A percentile compares a stretch with the other conserved stretches of the same genome.
Conservation (phyloP, 2,797 vertebrate species). For the Geotrypetes seraphini region DNA sequence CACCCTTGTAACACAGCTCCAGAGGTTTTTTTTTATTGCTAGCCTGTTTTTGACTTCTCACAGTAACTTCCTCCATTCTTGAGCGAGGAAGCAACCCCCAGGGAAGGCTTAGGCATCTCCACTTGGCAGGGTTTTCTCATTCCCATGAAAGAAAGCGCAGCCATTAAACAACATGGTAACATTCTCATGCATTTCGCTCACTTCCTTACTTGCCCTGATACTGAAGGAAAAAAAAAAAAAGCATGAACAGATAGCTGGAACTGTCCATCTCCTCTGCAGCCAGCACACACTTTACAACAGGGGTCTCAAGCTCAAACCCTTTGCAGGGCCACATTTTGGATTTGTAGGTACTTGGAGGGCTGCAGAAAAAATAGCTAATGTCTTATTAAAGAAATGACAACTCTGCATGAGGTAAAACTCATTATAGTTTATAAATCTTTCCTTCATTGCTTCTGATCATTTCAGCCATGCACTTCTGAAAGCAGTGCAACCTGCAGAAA, state of each 20-base stretch:
- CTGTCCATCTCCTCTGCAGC: background rate
- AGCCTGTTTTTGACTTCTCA: conserved; percentile 44
- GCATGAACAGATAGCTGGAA: background rate
- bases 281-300: no score
- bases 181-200: conserved; percentile 41
- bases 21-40: background rate
- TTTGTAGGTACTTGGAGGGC: no score
- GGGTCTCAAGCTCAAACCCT: no score
- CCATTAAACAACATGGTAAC: conserved; percentile 51
- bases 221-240: conserved; percentile 9
- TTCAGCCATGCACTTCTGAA: no score
- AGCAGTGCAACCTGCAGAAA: no score
- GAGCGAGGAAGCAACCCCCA: conserved; percentile 58
- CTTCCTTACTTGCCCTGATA: conserved; percentile 19
- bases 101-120: conserved; percentile 72
- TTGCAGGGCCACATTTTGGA: no score
- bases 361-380: no score
- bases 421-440: no score
- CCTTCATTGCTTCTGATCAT: no score
- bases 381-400: no score
- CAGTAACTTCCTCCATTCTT: conserved; percentile 62
- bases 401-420: no score
- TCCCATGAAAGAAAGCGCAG: conserved; percentile 81
- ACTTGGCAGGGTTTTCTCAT: conserved; percentile 77
- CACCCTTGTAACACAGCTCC: conserved; percentile 41